Percentiles rank a stretch among this genome's conserved stretches.
phyloP scores from a whole-genome alignment of 2,888 invertebrate species.

The Cyrtodaria siliqua region DNA sequence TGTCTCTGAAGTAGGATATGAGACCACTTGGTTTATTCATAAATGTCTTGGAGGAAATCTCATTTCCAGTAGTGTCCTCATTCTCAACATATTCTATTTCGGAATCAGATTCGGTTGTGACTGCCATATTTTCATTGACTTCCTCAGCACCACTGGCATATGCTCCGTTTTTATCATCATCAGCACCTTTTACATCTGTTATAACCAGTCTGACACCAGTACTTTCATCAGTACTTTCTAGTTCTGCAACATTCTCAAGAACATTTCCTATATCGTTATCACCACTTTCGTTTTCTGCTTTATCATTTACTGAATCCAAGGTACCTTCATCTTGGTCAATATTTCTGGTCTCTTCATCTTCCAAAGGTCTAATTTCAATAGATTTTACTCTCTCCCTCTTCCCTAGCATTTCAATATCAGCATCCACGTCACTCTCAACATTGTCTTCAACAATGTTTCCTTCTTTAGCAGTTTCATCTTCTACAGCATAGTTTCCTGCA shows the following conservation, averaged over 20 bases:
- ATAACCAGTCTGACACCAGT: no score
- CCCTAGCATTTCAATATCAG: background rate
- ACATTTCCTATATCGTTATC: no score
- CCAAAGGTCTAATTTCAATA: no score
- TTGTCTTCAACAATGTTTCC: background rate
- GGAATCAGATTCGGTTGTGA: background rate
- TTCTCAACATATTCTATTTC: background rate
- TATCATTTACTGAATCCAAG: no score
- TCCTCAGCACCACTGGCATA: background rate
- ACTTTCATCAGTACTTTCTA: no score
- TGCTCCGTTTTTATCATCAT: no score
- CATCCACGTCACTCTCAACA: background rate
- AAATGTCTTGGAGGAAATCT: background rate
- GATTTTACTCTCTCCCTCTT: background rate
- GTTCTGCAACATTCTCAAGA: no score
- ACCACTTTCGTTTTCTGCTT: no score
- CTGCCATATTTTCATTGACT: background rate
- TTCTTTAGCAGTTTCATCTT: background rate
- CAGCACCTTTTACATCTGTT: no score
- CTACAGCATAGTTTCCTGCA: background rate
- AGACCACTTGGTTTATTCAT: no score
- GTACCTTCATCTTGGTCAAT: no score
- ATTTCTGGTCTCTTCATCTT: no score
- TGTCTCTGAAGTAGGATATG: conserved; percentile 20
- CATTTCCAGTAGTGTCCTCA: background rate